phyloP scores from a whole-genome alignment of 1,140 invertebrate species.

The Zaprionus africanus region DNA sequence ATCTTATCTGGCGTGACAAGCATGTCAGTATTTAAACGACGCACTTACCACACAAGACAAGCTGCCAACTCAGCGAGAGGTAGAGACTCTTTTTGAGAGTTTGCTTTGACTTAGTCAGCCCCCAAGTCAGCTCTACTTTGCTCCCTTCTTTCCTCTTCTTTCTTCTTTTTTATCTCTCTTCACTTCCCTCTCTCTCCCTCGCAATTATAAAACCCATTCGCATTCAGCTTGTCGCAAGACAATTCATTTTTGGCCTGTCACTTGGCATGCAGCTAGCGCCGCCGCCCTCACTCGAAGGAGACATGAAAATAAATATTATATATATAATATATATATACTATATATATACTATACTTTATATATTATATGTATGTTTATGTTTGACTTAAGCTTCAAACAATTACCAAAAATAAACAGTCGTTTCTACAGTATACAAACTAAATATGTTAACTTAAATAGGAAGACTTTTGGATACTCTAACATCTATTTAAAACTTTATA shows the following conservation, averaged over 20 bases:
- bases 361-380: slow-evolving; percentile 6
- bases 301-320: slow-evolving; percentile 22
- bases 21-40: slow-evolving; percentile 74
- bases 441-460: not conserved
- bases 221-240: slow-evolving; percentile 21
- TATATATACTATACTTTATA: not conserved
- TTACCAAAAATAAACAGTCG: slow-evolving; percentile 38
- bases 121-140: not conserved
- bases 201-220: slow-evolving; percentile 7
- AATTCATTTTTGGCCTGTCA: slow-evolving; percentile 24
- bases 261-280: slow-evolving; percentile 40
- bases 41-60: slow-evolving; percentile 53
- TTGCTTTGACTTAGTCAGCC: slow-evolving; percentile 4
- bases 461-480: not conserved
- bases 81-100: not conserved
- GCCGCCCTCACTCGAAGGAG: slow-evolving; percentile 20
- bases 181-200: not conserved
- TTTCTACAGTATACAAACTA: not conserved
- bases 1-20: slow-evolving; percentile 62
- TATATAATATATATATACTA: slow-evolving; percentile 3
- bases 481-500: not conserved
- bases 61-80: slow-evolving; percentile 17
- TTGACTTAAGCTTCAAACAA: slow-evolving; percentile 49
- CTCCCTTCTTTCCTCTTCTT: not conserved
- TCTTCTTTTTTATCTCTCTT: no score